phyloP scores from a whole-genome alignment of 1,140 invertebrate genomes.

The Fragariocoptes setiger region DNA sequence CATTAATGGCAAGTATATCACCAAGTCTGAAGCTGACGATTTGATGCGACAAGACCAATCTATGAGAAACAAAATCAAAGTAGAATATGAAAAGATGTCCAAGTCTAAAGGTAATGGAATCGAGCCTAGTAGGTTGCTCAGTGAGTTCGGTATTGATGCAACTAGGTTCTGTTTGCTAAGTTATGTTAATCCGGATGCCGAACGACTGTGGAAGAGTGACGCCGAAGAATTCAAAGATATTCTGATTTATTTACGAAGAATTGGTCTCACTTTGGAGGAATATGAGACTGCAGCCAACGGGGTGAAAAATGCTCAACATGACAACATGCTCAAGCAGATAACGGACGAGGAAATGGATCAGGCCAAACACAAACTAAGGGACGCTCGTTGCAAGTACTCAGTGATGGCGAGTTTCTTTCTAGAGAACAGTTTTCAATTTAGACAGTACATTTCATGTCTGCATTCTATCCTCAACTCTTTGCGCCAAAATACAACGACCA shows the following conservation, averaged over 20 bases:
- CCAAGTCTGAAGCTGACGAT: slow-evolving; percentile 26
- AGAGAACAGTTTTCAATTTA: slow-evolving; percentile 6
- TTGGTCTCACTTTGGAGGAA: slow-evolving; percentile 8
- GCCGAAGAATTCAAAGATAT: slow-evolving; percentile 7
- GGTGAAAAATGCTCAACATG: neutral
- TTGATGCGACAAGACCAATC: slow-evolving; percentile 20
- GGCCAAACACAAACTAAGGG: neutral
- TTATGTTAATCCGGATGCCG: slow-evolving; percentile 46
- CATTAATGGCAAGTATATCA: slow-evolving; percentile 43
- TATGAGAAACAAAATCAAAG: slow-evolving; percentile 29
- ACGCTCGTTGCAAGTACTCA: neutral
- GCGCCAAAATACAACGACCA: slow-evolving; percentile 1
- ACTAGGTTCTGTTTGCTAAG: slow-evolving; percentile 52
- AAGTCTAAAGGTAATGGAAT: slow-evolving; percentile 93
- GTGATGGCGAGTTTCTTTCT: slow-evolving; percentile 4
- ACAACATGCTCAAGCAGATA: slow-evolving; percentile 3
- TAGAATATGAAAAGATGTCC: slow-evolving; percentile 90
- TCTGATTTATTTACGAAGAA: slow-evolving; percentile 8
- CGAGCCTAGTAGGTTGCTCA: slow-evolving; percentile 48
- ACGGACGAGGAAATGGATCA: neutral
- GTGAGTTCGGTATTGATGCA: slow-evolving; percentile 52
- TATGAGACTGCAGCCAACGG: slow-evolving; percentile 1
- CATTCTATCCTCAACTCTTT: slow-evolving; percentile 6
- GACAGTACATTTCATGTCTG: slow-evolving; percentile 3
- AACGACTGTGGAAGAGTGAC: slow-evolving; percentile 33